phyloP scores from a whole-genome alignment of 2,797 vertebrate genomes.

The Neostethus bicornis region DNA sequence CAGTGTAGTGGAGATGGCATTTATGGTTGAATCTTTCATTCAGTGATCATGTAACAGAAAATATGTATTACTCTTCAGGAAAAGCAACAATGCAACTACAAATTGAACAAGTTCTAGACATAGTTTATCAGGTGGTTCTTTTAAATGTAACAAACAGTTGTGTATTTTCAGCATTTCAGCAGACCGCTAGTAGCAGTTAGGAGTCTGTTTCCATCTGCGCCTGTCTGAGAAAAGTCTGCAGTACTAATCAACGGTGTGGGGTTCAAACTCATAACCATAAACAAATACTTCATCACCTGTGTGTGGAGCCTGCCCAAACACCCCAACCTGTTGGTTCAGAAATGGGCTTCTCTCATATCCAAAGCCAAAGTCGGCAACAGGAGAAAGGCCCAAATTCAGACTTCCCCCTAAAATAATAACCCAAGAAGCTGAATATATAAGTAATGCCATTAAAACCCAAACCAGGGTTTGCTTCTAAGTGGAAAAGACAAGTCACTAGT shows the following conservation, averaged over 20 bases:
- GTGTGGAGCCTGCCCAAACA: conserved; percentile 68
- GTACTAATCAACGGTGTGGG: conserved; percentile 73
- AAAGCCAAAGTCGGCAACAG: conserved; percentile 53
- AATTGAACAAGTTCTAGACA: neutral
- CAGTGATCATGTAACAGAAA: neutral
- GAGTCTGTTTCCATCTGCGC: conserved; percentile 56
- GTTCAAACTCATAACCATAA: conserved; percentile 80
- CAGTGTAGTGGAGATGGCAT: neutral
- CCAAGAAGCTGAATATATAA: conserved; percentile 55
- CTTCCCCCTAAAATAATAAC: conserved; percentile 70
- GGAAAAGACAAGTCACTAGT: conserved; percentile 73
- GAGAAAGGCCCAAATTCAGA: conserved; percentile 61
- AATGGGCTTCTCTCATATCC: conserved; percentile 67
- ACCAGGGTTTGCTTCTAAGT: conserved; percentile 43
- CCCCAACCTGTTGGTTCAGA: conserved; percentile 70
- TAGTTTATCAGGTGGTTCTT: neutral
- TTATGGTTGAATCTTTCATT: neutral
- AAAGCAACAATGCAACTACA: neutral
- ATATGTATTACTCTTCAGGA: neutral
- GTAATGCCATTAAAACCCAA: conserved; percentile 58
- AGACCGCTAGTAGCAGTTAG: conserved; percentile 31
- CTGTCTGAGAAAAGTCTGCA: conserved; percentile 63
- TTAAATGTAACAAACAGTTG: conserved; percentile 11
- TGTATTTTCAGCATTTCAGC: conserved; percentile 35
- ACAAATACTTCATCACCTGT: conserved; percentile 80